Conservation (phyloP, 2,797 vertebrate genomes). For the Aphelocoma californica region DNA sequence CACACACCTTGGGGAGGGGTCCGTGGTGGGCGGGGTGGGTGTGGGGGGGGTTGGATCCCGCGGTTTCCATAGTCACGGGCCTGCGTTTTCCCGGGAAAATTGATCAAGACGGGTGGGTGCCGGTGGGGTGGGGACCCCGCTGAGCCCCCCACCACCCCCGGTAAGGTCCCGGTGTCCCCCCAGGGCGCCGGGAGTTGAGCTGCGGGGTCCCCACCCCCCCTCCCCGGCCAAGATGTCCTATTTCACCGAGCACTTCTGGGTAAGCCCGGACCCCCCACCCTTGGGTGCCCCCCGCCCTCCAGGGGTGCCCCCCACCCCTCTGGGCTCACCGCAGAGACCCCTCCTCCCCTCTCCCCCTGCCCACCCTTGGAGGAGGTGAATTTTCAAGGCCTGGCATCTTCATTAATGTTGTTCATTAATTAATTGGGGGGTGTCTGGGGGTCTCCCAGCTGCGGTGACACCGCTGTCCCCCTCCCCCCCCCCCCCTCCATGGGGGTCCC, state of each 20-base stretch:
- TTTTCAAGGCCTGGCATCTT: neutral
- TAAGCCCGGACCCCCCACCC: neutral
- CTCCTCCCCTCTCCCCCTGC: too few species aligned
- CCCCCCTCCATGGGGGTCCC: neutral
- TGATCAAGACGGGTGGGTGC: neutral
- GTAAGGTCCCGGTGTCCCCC: neutral
- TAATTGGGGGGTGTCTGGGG: neutral
- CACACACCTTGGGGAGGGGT: neutral
- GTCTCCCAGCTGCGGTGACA: neutral
- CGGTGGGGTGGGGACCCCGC: too few species aligned
- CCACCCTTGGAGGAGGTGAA: neutral
- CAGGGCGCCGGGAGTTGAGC: neutral
- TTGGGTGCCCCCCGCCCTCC: neutral
- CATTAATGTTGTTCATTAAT: neutral
- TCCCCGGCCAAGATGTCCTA: neutral
- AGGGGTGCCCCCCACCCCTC: neutral
- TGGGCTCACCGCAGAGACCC: too few species aligned
- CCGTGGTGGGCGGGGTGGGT: neutral
- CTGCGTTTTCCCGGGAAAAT: neutral
- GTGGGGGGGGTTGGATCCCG: neutral
- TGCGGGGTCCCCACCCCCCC: neutral
- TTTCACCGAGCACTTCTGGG: neutral
- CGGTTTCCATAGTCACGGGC: neutral
- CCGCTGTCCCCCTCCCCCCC: neutral
- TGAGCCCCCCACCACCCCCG: neutral